Base-by-base conservation (phyloP, 1,140 invertebrate species). In the Caenorhabditis remanei region DNA sequence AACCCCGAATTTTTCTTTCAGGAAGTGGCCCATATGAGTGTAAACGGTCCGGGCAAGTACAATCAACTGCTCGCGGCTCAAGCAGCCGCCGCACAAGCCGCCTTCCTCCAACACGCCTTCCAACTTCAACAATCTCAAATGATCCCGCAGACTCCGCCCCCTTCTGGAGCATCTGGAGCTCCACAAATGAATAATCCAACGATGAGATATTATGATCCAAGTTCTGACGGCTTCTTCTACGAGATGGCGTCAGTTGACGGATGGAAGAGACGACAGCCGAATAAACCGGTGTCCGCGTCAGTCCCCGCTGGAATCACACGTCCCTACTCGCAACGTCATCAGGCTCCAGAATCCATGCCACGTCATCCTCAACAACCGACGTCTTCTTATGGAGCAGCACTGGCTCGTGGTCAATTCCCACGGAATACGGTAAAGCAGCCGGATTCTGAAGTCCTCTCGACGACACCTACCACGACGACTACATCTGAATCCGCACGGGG, bases 211-310 rank as follows among this genome's bases (percentile, higher is more conserved):
- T 92, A 92, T 71, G 91, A 92, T 79, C 85, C 91, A 7, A 83
- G 53, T 9, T 88, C 88, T 41, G 91, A 92, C 86, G 91, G 91
- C 6, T 92, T 88, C 85, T 91, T 89, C 87, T 92, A 90, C 63
- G 92, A 92, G 71, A 90, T 93, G 91, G 90, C 91, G 1, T 88
- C 88, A 7, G 89, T 92, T 11, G 92, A 92, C 83, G 91, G 91
- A 50, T 92, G 91, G 91, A 87, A 88, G 50, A 88, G 90, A 75
- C 90, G 91, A 8, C 89, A 89, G 46, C 90, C 91, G 43, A 84
- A 53, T 61, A 83, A 56, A 19, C 84, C 61, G 1, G 50, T 53
- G 7, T 71, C 58, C 2, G 84, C 83, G 11, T 84, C 84, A 5
- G 61, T 61, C 9, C 84, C 84, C n/a, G 19, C 58, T 4, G 61